Conservation (phyloP, 2,797 vertebrate genomes). For the Amazona finschi region DNA sequence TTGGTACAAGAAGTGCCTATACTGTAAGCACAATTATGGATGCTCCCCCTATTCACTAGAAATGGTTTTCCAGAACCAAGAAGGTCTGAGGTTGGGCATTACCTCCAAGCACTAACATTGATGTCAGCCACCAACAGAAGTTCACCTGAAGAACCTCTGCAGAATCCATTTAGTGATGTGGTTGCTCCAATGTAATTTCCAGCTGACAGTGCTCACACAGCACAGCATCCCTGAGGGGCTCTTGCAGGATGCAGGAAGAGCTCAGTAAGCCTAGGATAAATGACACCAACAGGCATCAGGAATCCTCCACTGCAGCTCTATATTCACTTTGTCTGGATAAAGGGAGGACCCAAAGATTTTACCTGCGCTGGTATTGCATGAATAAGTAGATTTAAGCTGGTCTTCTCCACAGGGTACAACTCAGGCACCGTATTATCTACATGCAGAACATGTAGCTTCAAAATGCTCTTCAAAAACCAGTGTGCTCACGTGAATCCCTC, state of each 20-base stretch:
- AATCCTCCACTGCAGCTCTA: background rate
- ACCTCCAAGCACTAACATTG: background rate
- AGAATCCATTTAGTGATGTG: background rate
- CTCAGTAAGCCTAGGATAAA: background rate
- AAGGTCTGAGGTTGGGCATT: background rate
- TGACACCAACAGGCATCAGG: background rate
- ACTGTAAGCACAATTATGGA: background rate
- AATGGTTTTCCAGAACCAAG: background rate
- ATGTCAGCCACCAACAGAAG: background rate
- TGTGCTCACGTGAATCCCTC: background rate
- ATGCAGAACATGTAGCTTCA: rapidly evolving
- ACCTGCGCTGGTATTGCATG: background rate
- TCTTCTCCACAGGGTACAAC: background rate
- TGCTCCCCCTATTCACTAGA: background rate
- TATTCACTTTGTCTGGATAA: background rate
- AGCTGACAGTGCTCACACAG: background rate
- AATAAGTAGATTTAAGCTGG: background rate
- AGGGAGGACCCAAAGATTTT: background rate
- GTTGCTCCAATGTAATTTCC: background rate
- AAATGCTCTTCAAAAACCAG: background rate
- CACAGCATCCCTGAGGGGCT: background rate
- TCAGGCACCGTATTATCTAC: background rate
- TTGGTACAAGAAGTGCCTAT: background rate
- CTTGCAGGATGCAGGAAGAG: background rate
- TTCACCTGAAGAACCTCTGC: background rate